These are phyloP conservation scores for Cossypha niveicapilla DNA, from an alignment of 2,797 vertebrate genomes.

Conservation along the genomic window DNA sequence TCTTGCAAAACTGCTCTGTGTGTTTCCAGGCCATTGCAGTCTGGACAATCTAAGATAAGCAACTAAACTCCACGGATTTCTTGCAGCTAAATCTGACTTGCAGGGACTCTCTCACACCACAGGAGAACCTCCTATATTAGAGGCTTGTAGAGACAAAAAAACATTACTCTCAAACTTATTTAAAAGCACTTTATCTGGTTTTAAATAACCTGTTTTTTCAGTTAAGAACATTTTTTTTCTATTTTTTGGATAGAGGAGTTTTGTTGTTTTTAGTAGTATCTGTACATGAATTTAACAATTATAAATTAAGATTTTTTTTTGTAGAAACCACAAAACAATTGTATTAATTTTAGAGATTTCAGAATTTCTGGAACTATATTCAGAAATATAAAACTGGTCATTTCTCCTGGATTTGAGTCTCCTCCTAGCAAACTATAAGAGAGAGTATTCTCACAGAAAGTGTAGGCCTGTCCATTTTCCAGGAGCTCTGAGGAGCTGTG, in stretches of 20 bases:
- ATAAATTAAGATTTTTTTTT: not conserved
- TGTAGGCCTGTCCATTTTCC: not conserved
- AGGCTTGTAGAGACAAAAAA: not conserved
- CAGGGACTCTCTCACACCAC: not conserved
- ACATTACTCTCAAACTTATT: fast-evolving
- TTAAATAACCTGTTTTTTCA: not conserved
- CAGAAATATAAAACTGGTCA: not conserved
- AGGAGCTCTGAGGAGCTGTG: not conserved
- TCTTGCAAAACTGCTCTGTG: not conserved
- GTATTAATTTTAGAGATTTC: not conserved
- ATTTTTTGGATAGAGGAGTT: not conserved
- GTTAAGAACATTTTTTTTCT: not conserved
- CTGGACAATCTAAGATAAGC: not conserved
- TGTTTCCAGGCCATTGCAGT: not conserved
- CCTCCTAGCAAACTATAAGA: not conserved
- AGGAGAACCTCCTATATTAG: not conserved
- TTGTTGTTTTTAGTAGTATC: not conserved
- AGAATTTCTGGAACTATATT: not conserved
- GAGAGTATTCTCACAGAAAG: not conserved
- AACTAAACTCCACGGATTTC: fast-evolving
- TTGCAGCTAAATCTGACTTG: not conserved
- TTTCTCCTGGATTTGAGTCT: not conserved
- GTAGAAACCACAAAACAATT: not conserved
- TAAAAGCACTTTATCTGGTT: not conserved
- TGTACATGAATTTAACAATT: not conserved